Evolutionary conservation across 2,888 invertebrate species (phyloP), one percentile per base, ranked within the genome.

Genomic region (Yponomeuta cagnagella): DNA sequence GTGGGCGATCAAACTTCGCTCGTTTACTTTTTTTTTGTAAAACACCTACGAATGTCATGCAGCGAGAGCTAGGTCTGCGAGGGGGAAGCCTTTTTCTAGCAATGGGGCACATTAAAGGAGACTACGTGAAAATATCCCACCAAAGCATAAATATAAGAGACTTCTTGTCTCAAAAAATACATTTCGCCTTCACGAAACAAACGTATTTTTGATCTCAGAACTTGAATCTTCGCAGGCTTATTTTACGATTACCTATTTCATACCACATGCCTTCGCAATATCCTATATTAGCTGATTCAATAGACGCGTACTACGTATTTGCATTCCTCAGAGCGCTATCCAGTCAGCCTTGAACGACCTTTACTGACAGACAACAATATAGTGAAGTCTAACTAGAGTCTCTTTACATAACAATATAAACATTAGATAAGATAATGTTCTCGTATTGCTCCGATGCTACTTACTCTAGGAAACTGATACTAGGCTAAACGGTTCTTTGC

Each of bases 331-430:
- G 10, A 58, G 15, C 12, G 2, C 52, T 58, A 58, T 58, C 15
- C 52, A 58, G 12, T 58, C 52, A 58, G 52, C 52, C 52, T 58
- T 58, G 52, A 58, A 58, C 52, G 52, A 58, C 52, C 52, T 58
- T 58, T 58, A 58, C 52, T 15, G 12, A 15, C 52, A 58, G 12
- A 15, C 15, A 58, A 8, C 52, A 58, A 58, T 58, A 58, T 15
- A 58, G 52, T 58, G 52, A 58, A 58, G 52, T 58, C 52, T 15
- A 12, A 58, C 52, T 15, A 58, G 52, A 58, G 3, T 3, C 52
- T 58, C 52, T 58, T 58, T 58, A 58, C 52, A 58, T 58, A 58
- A 15, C 52, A 15, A 58, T 58, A 58, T 58, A 58, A 58, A 58
- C 52, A 58, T 58, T 15, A 15, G 52, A 58, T 58, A 58, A 58